These are phyloP conservation scores for Apis mellifera DNA, from an alignment of 1,140 invertebrate species.

Conservation along the genomic window DNA sequence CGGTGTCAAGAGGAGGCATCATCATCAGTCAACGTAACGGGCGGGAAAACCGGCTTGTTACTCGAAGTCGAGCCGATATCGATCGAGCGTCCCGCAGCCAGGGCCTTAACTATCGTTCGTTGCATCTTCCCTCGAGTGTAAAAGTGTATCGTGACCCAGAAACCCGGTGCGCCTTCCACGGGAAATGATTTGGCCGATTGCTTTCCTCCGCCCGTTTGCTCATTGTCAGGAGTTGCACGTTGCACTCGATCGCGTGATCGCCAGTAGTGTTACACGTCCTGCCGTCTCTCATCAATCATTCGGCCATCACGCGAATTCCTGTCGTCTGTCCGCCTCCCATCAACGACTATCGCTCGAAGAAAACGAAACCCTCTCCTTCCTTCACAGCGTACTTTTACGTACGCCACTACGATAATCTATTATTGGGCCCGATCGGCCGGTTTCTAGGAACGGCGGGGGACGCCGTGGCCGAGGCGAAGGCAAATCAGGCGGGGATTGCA, in stretches of 20 bases:
- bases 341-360: not conserved
- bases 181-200: conserved; percentile 57
- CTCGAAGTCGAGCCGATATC: conserved; percentile 22
- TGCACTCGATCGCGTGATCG: conserved; percentile 14
- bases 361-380: not conserved
- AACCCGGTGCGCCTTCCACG: not conserved
- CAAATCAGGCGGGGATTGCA: conserved; percentile 46
- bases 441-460: not conserved
- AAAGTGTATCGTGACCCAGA: conserved; percentile 52
- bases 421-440: conserved; percentile 16
- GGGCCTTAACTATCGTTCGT: not conserved
- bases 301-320: conserved; percentile 49
- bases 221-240: not conserved
- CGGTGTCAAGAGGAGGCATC: not conserved
- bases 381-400: not conserved
- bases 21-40: conserved; percentile 15
- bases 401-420: not conserved
- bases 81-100: not conserved
- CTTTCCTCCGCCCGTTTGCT: conserved; percentile 30
- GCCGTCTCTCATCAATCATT: conserved; percentile 49
- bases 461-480: conserved; percentile 4
- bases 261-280: conserved; percentile 28
- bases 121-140: not conserved
- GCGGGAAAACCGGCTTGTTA: not conserved
- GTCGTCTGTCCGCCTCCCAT: not conserved